These are phyloP conservation scores for Onthophagus sagittarius DNA, from an alignment of 2,888 invertebrate species.

Conservation along the genomic window DNA sequence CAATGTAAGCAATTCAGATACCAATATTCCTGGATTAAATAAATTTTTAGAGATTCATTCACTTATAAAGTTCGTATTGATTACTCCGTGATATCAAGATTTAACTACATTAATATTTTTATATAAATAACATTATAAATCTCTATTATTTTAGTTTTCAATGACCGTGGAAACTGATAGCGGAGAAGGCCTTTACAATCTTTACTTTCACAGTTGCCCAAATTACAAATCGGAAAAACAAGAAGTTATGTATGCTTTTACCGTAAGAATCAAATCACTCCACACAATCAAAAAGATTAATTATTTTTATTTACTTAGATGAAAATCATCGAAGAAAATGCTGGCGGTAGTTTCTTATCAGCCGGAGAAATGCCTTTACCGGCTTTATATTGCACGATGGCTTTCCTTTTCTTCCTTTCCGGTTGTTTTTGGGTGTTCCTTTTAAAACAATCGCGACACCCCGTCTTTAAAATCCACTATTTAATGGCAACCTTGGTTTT, in stretches of 20 bases:
- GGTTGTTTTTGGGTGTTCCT: constrained; percentile 91
- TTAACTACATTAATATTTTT: background rate
- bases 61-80: no score
- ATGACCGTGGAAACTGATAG: constrained; percentile 69
- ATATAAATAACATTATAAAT: background rate
- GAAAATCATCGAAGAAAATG: constrained; percentile 83
- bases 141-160: constrained; percentile 59
- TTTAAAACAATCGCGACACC: constrained; percentile 65
- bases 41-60: no score
- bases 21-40: no score
- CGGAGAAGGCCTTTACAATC: constrained; percentile 90
- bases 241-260: constrained; percentile 61
- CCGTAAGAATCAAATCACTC: constrained; percentile 52
- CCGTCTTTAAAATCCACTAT: constrained; percentile 93
- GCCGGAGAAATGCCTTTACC: constrained; percentile 97
- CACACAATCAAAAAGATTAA: background rate
- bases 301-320: constrained; percentile 56
- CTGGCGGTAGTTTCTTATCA: constrained; percentile 79
- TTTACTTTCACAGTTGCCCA: constrained; percentile 94
- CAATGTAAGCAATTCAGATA: no score
- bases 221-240: constrained; percentile 53
- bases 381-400: constrained; percentile 87
- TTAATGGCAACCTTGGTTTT: constrained; percentile 93
- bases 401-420: constrained; percentile 82
- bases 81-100: no score